phyloP scores from a whole-genome alignment of 2,888 invertebrate genomes.

The Cabera pusaria region DNA sequence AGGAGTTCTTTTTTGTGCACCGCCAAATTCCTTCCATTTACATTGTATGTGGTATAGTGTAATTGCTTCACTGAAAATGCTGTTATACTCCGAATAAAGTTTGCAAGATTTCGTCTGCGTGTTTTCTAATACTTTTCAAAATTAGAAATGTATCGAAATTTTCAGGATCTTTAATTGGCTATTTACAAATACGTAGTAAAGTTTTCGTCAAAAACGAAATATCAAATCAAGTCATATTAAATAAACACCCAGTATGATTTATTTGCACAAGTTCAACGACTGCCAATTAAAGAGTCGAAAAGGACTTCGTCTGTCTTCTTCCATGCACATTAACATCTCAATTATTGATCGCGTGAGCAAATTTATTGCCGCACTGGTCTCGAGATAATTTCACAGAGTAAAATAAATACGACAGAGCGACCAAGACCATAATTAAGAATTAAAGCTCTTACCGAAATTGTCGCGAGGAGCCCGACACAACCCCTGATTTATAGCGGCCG shows the following conservation, averaged over 20 bases:
- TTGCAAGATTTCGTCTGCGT: no score
- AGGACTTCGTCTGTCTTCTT: slow-evolving; percentile 28
- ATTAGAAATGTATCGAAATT: no score
- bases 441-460: slow-evolving; percentile 70
- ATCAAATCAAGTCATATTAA: no score
- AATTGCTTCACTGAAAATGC: no score
- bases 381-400: slow-evolving; percentile 62
- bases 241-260: slow-evolving; percentile 1
- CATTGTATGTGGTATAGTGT: no score
- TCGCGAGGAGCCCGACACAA: slow-evolving; percentile 52
- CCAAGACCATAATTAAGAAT: slow-evolving; percentile 74
- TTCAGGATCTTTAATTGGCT: no score
- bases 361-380: slow-evolving; percentile 52
- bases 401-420: slow-evolving; percentile 66
- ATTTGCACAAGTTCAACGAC: slow-evolving; percentile 21
- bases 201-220: no score
- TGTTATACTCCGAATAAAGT: no score
- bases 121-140: no score
- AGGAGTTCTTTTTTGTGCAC: no score
- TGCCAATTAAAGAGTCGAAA: slow-evolving; percentile 28
- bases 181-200: no score
- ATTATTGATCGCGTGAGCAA: slow-evolving; percentile 62
- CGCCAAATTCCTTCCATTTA: no score
- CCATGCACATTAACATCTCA: slow-evolving; percentile 54
- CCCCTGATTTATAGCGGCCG: slow-evolving; percentile 61